These are phyloP conservation scores for Dufourea novaeangliae DNA, from an alignment of 1,140 invertebrate species.

Conservation along the genomic window DNA sequence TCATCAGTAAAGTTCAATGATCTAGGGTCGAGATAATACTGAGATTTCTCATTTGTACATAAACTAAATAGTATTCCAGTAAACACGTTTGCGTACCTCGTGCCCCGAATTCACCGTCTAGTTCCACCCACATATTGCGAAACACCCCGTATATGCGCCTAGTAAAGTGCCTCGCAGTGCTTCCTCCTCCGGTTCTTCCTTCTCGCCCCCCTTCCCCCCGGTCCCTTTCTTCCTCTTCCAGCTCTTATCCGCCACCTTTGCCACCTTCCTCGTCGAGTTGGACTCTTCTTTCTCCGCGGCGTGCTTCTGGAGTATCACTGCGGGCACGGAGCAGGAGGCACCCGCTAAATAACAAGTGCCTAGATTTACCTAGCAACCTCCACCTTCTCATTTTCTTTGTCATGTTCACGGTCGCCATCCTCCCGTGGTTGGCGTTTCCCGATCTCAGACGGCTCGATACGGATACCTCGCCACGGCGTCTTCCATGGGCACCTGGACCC, in stretches of 20 bases:
- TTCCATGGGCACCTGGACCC: constrained; percentile 36
- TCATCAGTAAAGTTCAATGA: too few relatives aligned
- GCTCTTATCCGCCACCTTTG: constrained; percentile 29
- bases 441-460: constrained; percentile 6
- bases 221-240: constrained; percentile 41
- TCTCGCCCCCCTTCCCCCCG: neutral
- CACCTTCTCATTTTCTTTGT: constrained; percentile 35
- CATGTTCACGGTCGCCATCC: constrained; percentile 22
- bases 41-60: too few relatives aligned
- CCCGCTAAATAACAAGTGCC: constrained; percentile 72
- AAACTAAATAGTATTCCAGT: neutral
- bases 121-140: neutral
- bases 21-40: too few relatives aligned
- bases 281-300: constrained; percentile 47
- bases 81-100: neutral
- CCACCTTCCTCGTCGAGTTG: constrained; percentile 28
- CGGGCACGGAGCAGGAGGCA: constrained; percentile 52
- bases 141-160: constrained; percentile 34
- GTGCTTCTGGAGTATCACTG: constrained; percentile 58
- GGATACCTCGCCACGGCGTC: constrained; percentile 26
- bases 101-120: neutral
- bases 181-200: constrained; percentile 30
- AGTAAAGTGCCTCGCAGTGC: constrained; percentile 50
- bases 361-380: constrained; percentile 58
- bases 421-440: constrained; percentile 33